These are phyloP conservation scores for Esox niger DNA, from an alignment of 2,113 vertebrate genomes.

Conservation along the genomic window DNA sequence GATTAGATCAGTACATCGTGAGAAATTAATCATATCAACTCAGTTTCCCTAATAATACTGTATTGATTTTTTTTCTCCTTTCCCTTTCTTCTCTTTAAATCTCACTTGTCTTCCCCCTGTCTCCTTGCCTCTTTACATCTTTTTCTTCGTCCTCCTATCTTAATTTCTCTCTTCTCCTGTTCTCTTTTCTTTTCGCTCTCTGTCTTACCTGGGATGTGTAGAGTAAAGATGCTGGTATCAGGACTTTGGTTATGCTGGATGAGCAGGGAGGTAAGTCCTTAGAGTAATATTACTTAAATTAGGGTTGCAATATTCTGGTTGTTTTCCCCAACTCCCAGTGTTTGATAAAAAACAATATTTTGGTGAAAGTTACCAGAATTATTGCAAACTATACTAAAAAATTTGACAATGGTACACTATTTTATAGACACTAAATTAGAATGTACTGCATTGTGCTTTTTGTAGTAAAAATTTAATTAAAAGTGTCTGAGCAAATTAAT, in stretches of 20 bases:
- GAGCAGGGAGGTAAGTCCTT: constrained; percentile 98
- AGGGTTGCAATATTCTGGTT: constrained; percentile 12
- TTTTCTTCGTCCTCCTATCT: background rate
- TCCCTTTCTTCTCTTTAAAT: background rate
- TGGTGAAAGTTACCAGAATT: too few relatives aligned
- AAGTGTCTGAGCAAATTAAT: background rate
- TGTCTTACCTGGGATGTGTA: constrained; percentile 67
- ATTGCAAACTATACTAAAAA: too few relatives aligned
- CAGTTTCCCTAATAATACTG: too few relatives aligned
- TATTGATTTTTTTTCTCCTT: too few relatives aligned
- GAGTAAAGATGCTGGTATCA: constrained; percentile 99
- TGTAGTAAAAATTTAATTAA: background rate
- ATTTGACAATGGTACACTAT: too few relatives aligned
- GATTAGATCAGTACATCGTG: too few relatives aligned
- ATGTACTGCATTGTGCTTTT: constrained; percentile 9
- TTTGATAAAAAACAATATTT: too few relatives aligned
- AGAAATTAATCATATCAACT: too few relatives aligned
- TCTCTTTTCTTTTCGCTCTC: constrained; percentile 8
- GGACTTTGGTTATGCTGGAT: constrained; percentile 99
- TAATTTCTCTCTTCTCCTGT: background rate
- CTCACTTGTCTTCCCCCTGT: background rate
- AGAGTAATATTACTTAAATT: constrained; percentile 19
- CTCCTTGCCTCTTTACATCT: background rate
- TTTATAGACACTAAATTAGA: background rate
- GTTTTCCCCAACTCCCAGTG: constrained; percentile 10